Base-by-base conservation (phyloP, 2,113 vertebrate species). In the Chamaea fasciata region DNA sequence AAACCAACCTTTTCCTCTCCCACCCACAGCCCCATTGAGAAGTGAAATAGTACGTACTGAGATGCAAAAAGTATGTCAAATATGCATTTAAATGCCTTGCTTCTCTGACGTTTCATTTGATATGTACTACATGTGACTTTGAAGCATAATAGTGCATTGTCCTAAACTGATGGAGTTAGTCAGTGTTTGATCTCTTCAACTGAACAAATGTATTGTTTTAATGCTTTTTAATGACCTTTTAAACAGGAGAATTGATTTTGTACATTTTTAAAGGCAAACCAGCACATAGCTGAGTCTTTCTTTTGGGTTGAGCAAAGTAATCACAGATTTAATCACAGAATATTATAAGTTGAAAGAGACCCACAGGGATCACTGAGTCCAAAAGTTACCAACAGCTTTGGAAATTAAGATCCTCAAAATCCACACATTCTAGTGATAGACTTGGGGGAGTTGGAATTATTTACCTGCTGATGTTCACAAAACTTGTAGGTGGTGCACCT, bases 131-230 rank as follows among this genome's bases (percentile, higher is more conserved):
- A 94, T 92, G 92, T 97, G 93, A 95, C 94, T 96, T 91, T 39
- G 83, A 91, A 90, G 74, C 90, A 97, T 95, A 97, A 94, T 94
- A 94, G 81, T 64, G 70, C 78, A 83, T 96, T 97, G 94, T 97
- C 79, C 83, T 80, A 37, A 83, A 76, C 46, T 79, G 64, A 41
- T 89, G 64, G 68, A 83, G 69, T 91, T 89, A 95, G 41, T 76
- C 82, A 92, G 63, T 71, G 70, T 96, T 92, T 96, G 87, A 96
- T 94, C 65, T 90, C 82, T 79, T 89, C 57, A 86, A 3, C 60
- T 89, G 90, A 95, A 90, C 68, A 96, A 95, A 89, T 53, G 76
- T 33, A 87, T 96, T 95, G 68, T 94, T 92, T 95, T 57, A 83
- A 70, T 82, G 53, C 57, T 49, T 77, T 83, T 90, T 17, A 44